Evolutionary conservation across 2,113 vertebrate genomes (phyloP).

Genomic region (Tautogolabrus adspersus): DNA sequence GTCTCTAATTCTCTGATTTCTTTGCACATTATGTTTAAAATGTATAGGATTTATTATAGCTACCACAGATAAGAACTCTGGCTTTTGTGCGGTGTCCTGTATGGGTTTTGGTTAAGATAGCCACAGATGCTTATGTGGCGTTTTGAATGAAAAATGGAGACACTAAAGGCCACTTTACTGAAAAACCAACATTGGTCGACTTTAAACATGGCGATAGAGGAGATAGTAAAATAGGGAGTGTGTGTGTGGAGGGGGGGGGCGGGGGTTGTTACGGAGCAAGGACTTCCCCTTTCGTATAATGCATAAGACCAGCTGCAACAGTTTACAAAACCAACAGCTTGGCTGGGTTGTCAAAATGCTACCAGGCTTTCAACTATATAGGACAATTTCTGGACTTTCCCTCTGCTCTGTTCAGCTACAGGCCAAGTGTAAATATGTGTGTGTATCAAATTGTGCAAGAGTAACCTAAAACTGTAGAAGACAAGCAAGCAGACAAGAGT

Average conservation of each 20-base stretch:
- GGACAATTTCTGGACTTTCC: conserved; percentile 73
- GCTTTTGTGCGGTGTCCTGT: not conserved
- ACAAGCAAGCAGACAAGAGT: conserved; percentile 74
- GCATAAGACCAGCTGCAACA: conserved; percentile 78
- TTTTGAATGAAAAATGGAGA: not conserved
- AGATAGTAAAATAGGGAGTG: conserved; percentile 27
- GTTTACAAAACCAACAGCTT: conserved; percentile 82
- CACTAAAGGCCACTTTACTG: not conserved
- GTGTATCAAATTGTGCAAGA: conserved; percentile 77
- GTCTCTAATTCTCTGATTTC: not conserved
- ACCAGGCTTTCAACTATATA: conserved; percentile 74
- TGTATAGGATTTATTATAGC: not conserved
- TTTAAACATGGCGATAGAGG: conserved; percentile 21
- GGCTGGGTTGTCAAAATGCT: conserved; percentile 79
- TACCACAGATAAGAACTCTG: not conserved
- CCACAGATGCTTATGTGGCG: not conserved
- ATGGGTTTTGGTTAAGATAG: not conserved
- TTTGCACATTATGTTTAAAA: not conserved
- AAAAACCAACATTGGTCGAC: not conserved
- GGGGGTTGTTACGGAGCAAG: conserved; percentile 31
- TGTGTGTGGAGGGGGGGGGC: conserved; percentile 10
- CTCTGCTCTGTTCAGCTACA: conserved; percentile 61
- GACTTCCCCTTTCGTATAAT: conserved; percentile 69
- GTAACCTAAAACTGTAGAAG: conserved; percentile 75
- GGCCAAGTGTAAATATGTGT: conserved; percentile 79